A percentile compares a stretch with the other conserved stretches of the same genome.
These are phyloP conservation scores for Tinea pellionella DNA, from an alignment of 2,888 invertebrate species.

Conservation along the genomic window DNA sequence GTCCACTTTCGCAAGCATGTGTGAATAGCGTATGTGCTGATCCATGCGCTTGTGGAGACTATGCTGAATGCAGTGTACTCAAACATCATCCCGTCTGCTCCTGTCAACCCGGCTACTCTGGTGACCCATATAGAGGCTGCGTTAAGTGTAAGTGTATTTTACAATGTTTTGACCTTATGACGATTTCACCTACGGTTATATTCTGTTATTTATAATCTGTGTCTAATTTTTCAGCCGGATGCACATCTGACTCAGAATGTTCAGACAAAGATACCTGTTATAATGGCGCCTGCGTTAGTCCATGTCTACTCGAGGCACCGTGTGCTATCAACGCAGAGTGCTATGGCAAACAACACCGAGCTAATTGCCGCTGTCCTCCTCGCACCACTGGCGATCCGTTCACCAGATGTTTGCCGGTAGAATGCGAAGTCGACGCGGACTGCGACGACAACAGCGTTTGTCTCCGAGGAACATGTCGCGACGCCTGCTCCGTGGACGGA, in stretches of 20 bases:
- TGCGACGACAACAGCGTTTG: conserved; percentile 83
- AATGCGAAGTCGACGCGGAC: conserved; percentile 83
- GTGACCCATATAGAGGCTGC: conserved; percentile 87
- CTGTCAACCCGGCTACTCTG: conserved; percentile 85
- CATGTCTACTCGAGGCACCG: conserved; percentile 82
- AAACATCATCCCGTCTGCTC: conserved; percentile 89
- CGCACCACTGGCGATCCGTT: conserved; percentile 86
- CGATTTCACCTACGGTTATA: no score
- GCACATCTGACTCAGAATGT: conserved; percentile 86
- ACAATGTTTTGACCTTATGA: not conserved
- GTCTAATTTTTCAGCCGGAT: conserved; percentile 76
- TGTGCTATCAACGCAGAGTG: conserved; percentile 89
- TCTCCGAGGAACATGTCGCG: conserved; percentile 77
- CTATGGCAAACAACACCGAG: conserved; percentile 81
- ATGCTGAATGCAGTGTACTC: conserved; percentile 83
- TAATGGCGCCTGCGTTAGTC: conserved; percentile 84
- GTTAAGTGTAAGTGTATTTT: conserved; percentile 72
- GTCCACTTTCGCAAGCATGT: conserved; percentile 85
- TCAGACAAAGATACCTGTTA: conserved; percentile 83
- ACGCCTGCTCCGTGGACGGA: conserved; percentile 77
- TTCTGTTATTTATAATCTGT: not conserved
- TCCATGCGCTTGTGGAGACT: conserved; percentile 87
- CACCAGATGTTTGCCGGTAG: conserved; percentile 78
- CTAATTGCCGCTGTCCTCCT: conserved; percentile 81
- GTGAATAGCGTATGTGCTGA: conserved; percentile 82